Conservation (phyloP, 2,888 invertebrate genomes). For the Xanthorhoe spadicearia region DNA sequence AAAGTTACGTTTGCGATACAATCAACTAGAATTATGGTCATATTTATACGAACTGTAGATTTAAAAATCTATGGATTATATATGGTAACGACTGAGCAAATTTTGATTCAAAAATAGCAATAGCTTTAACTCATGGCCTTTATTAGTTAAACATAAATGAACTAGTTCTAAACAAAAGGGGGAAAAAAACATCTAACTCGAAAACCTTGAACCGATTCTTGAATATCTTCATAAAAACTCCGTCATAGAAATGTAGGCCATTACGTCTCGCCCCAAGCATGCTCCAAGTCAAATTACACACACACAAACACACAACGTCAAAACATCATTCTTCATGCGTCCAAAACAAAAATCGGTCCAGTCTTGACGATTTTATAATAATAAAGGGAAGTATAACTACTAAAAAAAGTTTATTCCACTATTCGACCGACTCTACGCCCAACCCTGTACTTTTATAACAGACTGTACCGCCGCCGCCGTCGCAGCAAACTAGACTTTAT, state of each 20-base stretch:
- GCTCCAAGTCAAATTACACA: conserved; percentile 42
- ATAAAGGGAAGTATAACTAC: conserved; percentile 64
- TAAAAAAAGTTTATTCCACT: conserved; percentile 69
- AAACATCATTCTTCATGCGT: conserved; percentile 73
- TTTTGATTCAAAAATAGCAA: background rate
- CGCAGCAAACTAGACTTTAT: conserved; percentile 43
- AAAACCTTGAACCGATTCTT: conserved; percentile 14
- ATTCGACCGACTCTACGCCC: conserved; percentile 72
- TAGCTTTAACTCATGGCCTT: background rate
- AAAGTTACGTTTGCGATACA: too few species aligned
- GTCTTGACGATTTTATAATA: conserved; percentile 83
- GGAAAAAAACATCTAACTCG: background rate
- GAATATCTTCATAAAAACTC: conserved; percentile 13
- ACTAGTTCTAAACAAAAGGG: background rate
- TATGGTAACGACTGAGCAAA: background rate
- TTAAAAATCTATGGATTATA: background rate
- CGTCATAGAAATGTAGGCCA: conserved; percentile 40
- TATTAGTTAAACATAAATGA: background rate
- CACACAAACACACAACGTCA: conserved; percentile 57
- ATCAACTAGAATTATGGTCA: too few species aligned
- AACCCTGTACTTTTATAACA: conserved; percentile 71
- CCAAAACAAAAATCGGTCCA: conserved; percentile 67
- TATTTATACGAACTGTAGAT: too few species aligned
- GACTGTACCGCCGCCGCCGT: conserved; percentile 43
- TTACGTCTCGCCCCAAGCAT: conserved; percentile 35